Evolutionary conservation across 2,797 vertebrate species (phyloP).

Genomic region (Miichthys miiuy): DNA sequence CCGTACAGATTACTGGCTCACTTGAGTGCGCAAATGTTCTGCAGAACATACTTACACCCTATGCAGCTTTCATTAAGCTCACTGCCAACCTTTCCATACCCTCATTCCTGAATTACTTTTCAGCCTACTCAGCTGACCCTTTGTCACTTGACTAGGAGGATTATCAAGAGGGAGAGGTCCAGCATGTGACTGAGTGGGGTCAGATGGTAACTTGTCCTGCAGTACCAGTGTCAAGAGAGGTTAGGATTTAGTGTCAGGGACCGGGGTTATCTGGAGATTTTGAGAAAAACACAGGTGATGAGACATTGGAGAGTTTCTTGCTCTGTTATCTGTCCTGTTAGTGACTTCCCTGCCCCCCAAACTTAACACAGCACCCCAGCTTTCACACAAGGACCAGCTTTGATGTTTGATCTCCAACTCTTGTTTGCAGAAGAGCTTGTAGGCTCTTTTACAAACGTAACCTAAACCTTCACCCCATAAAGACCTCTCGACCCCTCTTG

Average conservation of each 20-base stretch:
- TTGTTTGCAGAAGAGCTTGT: constrained; percentile 80
- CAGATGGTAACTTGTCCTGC: constrained; percentile 57
- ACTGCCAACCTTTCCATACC: constrained; percentile 37
- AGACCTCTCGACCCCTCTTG: constrained; percentile 63
- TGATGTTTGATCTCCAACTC: constrained; percentile 76
- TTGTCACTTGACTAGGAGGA: constrained; percentile 75
- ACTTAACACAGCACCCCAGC: constrained; percentile 45
- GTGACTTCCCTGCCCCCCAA: constrained; percentile 37
- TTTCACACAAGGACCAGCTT: constrained; percentile 55
- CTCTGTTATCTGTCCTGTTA: constrained; percentile 61
- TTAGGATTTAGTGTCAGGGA: constrained; percentile 42
- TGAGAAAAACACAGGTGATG: constrained; percentile 47
- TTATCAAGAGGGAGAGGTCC: constrained; percentile 68
- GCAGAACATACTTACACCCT: constrained; percentile 30
- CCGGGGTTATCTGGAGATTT: constrained; percentile 53
- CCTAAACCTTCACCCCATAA: constrained; percentile 74
- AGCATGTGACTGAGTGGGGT: constrained; percentile 75
- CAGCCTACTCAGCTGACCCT: constrained; percentile 70
- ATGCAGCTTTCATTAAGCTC: constrained; percentile 54
- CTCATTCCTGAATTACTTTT: constrained; percentile 65
- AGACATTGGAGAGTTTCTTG: constrained; percentile 46
- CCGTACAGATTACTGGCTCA: constrained; percentile 48
- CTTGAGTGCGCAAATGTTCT: constrained; percentile 53
- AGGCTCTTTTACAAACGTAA: constrained; percentile 77
- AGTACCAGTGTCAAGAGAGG: constrained; percentile 41